Evolutionary conservation across 2,797 vertebrate genomes (phyloP).

Genomic region (Channa striata): DNA sequence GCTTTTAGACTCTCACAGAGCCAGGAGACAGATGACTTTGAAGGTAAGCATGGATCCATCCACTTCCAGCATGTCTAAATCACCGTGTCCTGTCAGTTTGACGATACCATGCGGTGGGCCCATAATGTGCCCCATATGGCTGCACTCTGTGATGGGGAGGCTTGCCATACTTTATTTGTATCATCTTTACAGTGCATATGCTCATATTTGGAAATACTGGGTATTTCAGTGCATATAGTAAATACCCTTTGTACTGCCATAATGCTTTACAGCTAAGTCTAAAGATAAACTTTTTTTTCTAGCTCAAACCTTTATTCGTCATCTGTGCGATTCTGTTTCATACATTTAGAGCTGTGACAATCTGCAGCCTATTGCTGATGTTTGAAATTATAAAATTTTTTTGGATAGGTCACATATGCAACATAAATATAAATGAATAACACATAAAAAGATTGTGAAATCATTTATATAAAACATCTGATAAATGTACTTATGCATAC

Average conservation of each 20-base stretch:
- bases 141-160: conserved; percentile 36
- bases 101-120: conserved; percentile 63
- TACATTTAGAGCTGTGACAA: no score
- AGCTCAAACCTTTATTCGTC: no score
- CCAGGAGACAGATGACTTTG: conserved; percentile 70
- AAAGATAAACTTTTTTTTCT: no score
- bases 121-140: conserved; percentile 77
- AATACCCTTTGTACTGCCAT: background rate
- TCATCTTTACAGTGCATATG: conserved; percentile 31
- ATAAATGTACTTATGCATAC: no score
- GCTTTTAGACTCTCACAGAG: conserved; percentile 50
- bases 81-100: conserved; percentile 76
- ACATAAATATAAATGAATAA: no score
- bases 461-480: no score
- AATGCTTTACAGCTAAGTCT: no score
- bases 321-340: no score
- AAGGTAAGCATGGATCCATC: conserved; percentile 73
- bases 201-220: conserved; percentile 13
- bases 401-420: no score
- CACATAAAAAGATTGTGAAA: no score
- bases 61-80: conserved; percentile 71
- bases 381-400: no score
- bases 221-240: background rate
- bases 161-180: conserved; percentile 28
- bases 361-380: no score